Evolutionary conservation across 1,140 invertebrate species (phyloP), one percentile per base, ranked within the genome.

Genomic region (Euura saliciscinereae): DNA sequence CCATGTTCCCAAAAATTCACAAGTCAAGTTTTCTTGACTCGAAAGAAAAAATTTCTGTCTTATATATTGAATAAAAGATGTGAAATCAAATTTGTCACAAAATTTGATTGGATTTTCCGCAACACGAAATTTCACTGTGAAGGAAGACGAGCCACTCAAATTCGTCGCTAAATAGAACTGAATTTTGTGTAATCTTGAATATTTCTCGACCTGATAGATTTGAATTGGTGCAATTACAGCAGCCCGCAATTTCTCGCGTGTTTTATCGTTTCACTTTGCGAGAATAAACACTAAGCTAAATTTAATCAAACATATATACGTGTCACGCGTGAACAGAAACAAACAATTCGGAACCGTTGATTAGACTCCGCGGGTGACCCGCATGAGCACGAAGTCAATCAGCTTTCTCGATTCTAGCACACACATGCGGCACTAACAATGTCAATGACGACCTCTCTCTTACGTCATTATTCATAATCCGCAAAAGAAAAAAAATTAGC

Each of bases 401-500:
- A 59, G 51, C 51, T 59, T 59, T 59, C 51, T 59, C 3, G 51
- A n/a, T 59, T 59, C 13, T 59, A 59, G 6, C 46, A 11, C 46
- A 51, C 46, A 51, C 46, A 6, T 6, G 11, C 46, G 6, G 11
- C 51, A n/a, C 51, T 59, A 59, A 59, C 51, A 59, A 59, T 59
- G 51, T 59, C 51, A 59, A 59, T 59, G 51, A 59, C 51, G 5
- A 59, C 51, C 13, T 8, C 51, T 28, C 28, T 59, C 51, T 59
- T 59, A 59, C 51, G 51, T n/a, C 51, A 59, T n/a, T 8, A 59
- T 59, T 59, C 51, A 59, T 59, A 59, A 59, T 59, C 51, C 51
- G 5, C 51, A 59, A 28, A 28, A 28, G 28, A 28, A 28, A 28
- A 28, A 59, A 59, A 59, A 59, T 59, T 59, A 59, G 51, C 51